These are phyloP conservation scores for Chunga burmeisteri DNA, from an alignment of 2,113 vertebrate species.

Conservation along the genomic window DNA sequence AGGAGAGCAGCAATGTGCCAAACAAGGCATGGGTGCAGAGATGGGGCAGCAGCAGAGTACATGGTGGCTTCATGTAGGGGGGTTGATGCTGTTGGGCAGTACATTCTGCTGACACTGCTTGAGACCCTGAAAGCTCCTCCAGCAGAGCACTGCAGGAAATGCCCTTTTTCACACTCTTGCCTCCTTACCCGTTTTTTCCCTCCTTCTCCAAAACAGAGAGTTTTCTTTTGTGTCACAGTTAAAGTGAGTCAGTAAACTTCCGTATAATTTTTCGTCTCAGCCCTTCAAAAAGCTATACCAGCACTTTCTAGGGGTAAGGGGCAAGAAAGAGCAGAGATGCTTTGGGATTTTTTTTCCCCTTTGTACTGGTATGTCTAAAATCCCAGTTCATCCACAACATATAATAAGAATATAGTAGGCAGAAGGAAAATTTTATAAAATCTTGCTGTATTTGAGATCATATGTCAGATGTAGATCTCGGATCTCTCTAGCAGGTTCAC, in stretches of 20 bases:
- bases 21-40: background rate
- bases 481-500: background rate
- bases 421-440: background rate
- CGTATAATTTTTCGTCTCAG: background rate
- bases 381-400: background rate
- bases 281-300: background rate
- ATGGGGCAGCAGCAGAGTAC: background rate
- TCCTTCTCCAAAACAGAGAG: background rate
- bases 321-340: background rate
- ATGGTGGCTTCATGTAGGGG: background rate
- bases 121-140: background rate
- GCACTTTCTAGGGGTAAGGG: background rate
- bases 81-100: background rate
- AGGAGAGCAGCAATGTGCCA: background rate
- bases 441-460: background rate
- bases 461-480: background rate
- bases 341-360: background rate
- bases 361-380: background rate
- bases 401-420: background rate
- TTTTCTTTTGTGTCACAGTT: background rate
- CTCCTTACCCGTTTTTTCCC: accelerated
- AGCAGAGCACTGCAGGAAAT: background rate
- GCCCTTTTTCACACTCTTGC: background rate
- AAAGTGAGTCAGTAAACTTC: background rate
- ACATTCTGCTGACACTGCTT: background rate